phyloP scores from a whole-genome alignment of 2,888 invertebrate species.

The Torymus tubicola region DNA sequence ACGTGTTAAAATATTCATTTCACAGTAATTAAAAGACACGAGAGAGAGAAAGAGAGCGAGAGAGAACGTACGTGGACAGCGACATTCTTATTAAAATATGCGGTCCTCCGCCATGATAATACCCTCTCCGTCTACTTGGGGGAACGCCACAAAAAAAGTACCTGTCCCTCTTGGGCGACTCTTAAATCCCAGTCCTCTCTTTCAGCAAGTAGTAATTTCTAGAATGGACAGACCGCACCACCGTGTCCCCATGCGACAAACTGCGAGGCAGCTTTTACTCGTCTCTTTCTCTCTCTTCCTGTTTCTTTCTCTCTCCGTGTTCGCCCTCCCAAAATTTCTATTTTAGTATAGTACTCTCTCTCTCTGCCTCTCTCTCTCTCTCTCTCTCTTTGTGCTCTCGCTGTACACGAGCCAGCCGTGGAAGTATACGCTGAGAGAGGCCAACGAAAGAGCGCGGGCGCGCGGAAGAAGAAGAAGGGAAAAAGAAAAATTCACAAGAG shows the following conservation, averaged over 20 bases:
- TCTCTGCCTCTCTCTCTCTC: conserved; percentile 21
- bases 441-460: too few relatives aligned
- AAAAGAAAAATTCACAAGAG: not conserved
- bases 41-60: too few relatives aligned
- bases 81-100: not conserved
- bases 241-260: conserved; percentile 23
- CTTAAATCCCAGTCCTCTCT: conserved; percentile 11
- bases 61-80: too few relatives aligned
- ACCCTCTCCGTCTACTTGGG: not conserved
- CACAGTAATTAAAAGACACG: too few relatives aligned
- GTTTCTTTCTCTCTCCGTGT: conserved; percentile 8
- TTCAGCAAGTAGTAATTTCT: conserved; percentile 44
- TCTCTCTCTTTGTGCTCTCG: conserved; percentile 2
- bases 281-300: not conserved
- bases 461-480: not conserved
- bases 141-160: not conserved
- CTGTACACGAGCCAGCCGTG: not conserved
- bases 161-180: not conserved
- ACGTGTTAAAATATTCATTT: too few relatives aligned
- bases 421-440: not conserved
- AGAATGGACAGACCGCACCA: conserved; percentile 35
- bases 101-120: not conserved
- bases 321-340: too few relatives aligned
- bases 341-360: not conserved
- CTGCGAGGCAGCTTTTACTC: conserved; percentile 29